A percentile compares a stretch with the other conserved stretches of the same genome.
These are phyloP conservation scores for Myiagra hebetior DNA, from an alignment of 2,113 vertebrate species.

Conservation along the genomic window DNA sequence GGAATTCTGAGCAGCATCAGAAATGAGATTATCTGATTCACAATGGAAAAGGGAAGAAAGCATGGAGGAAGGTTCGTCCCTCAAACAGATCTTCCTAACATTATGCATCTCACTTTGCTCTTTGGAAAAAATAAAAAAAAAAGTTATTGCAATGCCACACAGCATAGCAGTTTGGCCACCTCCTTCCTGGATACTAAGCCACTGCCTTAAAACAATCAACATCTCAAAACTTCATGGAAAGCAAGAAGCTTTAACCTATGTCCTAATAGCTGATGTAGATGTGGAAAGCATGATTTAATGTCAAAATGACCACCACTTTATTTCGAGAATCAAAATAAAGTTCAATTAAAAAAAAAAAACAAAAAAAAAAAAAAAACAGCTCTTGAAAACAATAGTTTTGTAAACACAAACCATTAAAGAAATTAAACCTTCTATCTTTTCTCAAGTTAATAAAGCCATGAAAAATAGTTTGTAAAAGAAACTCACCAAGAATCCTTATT, in stretches of 20 bases:
- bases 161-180: neutral
- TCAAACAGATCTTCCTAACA: neutral
- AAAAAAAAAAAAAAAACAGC: fast-evolving
- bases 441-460: neutral
- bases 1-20: neutral
- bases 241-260: neutral
- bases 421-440: neutral
- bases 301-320: neutral
- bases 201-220: neutral
- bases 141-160: neutral
- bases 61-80: fast-evolving
- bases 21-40: neutral
- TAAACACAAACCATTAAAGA: neutral
- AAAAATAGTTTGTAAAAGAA: neutral
- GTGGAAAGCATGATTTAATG: neutral
- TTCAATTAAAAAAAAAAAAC: neutral
- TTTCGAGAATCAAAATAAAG: neutral
- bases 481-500: neutral
- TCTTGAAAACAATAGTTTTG: neutral
- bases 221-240: neutral
- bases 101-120: neutral
- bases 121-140: neutral
- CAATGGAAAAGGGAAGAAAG: neutral
- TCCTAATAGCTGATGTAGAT: fast-evolving
- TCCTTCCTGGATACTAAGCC: neutral